These are phyloP conservation scores for Spilosoma lubricipeda DNA, from an alignment of 2,888 invertebrate genomes.

Conservation along the genomic window DNA sequence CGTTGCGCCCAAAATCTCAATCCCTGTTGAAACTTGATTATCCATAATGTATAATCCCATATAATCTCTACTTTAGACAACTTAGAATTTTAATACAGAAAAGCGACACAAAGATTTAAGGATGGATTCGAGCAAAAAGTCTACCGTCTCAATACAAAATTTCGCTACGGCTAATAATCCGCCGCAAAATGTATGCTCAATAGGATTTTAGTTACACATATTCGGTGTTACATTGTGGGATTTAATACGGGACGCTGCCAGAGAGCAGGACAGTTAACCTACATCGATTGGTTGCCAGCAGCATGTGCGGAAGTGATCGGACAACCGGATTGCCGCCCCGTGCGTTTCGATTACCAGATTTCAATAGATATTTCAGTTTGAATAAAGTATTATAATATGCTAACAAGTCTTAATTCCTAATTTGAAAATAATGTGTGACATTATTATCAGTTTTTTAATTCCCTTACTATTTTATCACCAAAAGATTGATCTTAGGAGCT, in stretches of 20 bases:
- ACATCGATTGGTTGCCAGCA: conserved; percentile 66
- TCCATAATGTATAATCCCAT: background rate
- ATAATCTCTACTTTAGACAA: background rate
- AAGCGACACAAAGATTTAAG: background rate
- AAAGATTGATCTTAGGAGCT: too few species aligned
- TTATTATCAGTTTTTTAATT: too few species aligned
- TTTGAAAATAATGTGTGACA: too few species aligned
- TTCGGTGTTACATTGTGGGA: conserved; percentile 49
- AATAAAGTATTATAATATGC: background rate
- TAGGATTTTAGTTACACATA: conserved; percentile 12
- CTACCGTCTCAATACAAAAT: background rate
- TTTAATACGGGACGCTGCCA: conserved; percentile 57
- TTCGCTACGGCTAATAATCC: background rate
- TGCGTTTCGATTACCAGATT: conserved; percentile 46
- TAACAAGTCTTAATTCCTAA: background rate
- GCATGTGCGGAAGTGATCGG: conserved; percentile 65
- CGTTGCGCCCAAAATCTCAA: too few species aligned
- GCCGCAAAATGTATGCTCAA: background rate
- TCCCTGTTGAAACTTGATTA: background rate
- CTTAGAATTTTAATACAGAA: background rate
- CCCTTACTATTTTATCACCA: background rate
- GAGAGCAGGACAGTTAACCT: conserved; percentile 68
- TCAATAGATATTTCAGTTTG: conserved; percentile 23
- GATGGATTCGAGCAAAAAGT: background rate
- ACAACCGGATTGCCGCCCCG: conserved; percentile 41